A percentile compares a stretch with the other conserved stretches of the same genome.
These are phyloP conservation scores for Nesidiocoris tenuis DNA, from an alignment of 2,888 invertebrate species.

Conservation along the genomic window DNA sequence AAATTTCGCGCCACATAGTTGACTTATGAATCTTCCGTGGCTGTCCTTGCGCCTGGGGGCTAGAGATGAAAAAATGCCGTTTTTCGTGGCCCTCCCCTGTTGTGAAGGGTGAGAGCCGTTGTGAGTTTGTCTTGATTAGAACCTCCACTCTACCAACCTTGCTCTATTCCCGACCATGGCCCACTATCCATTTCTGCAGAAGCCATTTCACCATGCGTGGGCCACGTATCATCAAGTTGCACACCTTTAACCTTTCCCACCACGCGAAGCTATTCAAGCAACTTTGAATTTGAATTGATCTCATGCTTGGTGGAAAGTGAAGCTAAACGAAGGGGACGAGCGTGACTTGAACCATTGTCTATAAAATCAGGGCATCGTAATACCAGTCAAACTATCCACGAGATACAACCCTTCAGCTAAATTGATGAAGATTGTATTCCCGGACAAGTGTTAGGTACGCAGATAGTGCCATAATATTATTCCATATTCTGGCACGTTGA, in stretches of 20 bases:
- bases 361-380: too few species aligned
- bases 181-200: background rate
- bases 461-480: too few species aligned
- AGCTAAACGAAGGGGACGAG: too few species aligned
- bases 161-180: background rate
- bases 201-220: background rate
- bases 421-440: too few species aligned
- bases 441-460: too few species aligned
- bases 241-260: background rate
- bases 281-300: too few species aligned
- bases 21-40: background rate
- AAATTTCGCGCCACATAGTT: background rate
- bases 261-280: background rate
- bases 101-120: slow-evolving; percentile 1
- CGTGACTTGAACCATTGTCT: too few species aligned
- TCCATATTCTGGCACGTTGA: too few species aligned
- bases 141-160: background rate
- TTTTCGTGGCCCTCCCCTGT: slow-evolving; percentile 2
- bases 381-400: too few species aligned
- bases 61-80: slow-evolving; percentile 10
- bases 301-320: too few species aligned
- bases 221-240: background rate
- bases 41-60: background rate
- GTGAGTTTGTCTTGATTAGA: slow-evolving; percentile 11
- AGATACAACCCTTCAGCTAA: too few species aligned